These are phyloP conservation scores for Diarsia rubi DNA, from an alignment of 2,888 invertebrate genomes.

Conservation along the genomic window DNA sequence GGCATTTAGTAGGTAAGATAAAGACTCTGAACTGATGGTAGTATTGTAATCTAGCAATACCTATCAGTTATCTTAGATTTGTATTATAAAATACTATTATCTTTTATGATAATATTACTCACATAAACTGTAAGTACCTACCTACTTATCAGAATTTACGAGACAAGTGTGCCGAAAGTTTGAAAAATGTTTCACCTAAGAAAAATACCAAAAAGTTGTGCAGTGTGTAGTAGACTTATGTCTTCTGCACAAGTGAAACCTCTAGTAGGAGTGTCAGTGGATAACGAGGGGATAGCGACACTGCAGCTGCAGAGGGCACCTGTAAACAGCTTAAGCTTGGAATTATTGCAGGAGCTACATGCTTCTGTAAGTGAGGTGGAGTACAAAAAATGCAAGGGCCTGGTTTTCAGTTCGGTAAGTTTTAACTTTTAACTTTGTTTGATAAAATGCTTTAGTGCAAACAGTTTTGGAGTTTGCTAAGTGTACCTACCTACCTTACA, in stretches of 20 bases:
- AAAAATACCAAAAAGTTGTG: slow-evolving; percentile 6
- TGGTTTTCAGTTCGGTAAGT: slow-evolving; percentile 94
- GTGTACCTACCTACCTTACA: too few relatives aligned
- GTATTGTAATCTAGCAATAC: neutral
- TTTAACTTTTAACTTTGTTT: neutral
- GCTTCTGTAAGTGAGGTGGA: slow-evolving; percentile 90
- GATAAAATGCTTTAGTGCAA: neutral
- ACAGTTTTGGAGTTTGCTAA: neutral
- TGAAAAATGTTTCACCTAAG: slow-evolving; percentile 27
- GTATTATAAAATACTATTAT: slow-evolving; percentile 11
- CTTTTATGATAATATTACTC: slow-evolving; percentile 3
- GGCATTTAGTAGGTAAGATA: too few relatives aligned
- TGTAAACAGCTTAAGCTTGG: slow-evolving; percentile 93
- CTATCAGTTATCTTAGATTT: slow-evolving; percentile 18
- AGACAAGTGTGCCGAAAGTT: neutral
- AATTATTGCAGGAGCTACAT: slow-evolving; percentile 91
- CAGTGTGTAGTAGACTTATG: neutral
- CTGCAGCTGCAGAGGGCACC: slow-evolving; percentile 93
- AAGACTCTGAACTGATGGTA: too few relatives aligned
- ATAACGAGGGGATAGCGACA: slow-evolving; percentile 92
- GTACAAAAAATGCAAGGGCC: slow-evolving; percentile 91
- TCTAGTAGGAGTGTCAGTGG: slow-evolving; percentile 57
- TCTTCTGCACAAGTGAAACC: slow-evolving; percentile 27
- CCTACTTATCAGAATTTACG: slow-evolving; percentile 3
- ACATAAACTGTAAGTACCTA: too few relatives aligned